Evolutionary conservation across 2,888 invertebrate genomes (phyloP).

Genomic region (Drosophila parthenogenetica): DNA sequence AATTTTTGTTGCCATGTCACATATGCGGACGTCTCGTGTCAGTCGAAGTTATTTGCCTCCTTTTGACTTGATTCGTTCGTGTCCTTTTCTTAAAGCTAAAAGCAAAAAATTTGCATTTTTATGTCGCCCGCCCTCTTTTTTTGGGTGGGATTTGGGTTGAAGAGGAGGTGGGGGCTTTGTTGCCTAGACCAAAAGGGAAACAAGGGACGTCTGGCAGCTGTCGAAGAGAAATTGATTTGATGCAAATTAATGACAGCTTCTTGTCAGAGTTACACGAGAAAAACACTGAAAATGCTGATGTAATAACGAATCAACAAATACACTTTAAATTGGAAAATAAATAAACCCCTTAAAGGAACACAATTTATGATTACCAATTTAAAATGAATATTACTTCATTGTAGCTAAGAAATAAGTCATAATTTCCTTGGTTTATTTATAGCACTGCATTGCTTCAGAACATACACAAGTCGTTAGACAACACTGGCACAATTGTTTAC

Average conservation of each 20-base stretch:
- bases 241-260: constrained; percentile 80
- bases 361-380: not conserved
- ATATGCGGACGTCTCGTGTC: constrained; percentile 63
- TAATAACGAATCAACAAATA: constrained; percentile 36
- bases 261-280: constrained; percentile 68
- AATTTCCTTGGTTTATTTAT: too few species aligned
- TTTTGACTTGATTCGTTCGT: constrained; percentile 1
- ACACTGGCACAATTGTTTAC: constrained; percentile 30
- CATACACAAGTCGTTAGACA: constrained; percentile 19
- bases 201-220: constrained; percentile 50
- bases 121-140: constrained; percentile 45
- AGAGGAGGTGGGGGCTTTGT: not conserved
- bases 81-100: constrained; percentile 49
- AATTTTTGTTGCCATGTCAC: constrained; percentile 77
- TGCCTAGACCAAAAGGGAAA: constrained; percentile 9
- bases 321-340: constrained; percentile 23
- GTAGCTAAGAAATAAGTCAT: not conserved
- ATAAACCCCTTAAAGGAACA: not conserved
- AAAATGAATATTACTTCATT: not conserved
- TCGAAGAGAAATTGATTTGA: constrained; percentile 78
- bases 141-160: too few species aligned
- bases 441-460: constrained; percentile 11
- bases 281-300: not conserved
- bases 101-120: constrained; percentile 73
- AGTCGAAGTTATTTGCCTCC: constrained; percentile 23